Evolutionary conservation across 2,797 vertebrate genomes (phyloP).

Genomic region (Sarcophilus harrisii): DNA sequence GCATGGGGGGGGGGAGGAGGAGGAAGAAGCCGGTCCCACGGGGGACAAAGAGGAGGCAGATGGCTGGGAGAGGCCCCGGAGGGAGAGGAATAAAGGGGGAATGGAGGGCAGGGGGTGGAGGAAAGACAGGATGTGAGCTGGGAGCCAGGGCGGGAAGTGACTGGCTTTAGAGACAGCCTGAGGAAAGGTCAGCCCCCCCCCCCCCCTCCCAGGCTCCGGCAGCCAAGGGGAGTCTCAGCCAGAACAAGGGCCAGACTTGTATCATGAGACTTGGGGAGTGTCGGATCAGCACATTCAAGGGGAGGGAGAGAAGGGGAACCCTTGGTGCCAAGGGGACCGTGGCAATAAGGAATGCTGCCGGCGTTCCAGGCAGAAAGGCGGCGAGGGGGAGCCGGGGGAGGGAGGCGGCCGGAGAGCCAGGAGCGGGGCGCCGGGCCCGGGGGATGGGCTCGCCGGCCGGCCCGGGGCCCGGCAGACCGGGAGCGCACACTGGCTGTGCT

Average conservation of each 20-base stretch:
- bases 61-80: slow-evolving; percentile 6
- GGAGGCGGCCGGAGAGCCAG: background rate
- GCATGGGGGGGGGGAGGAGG: background rate
- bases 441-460: background rate
- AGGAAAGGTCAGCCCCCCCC: background rate
- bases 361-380: background rate
- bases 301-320: background rate
- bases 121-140: background rate
- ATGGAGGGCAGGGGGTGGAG: slow-evolving; percentile 1
- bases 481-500: background rate
- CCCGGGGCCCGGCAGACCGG: background rate
- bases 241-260: background rate
- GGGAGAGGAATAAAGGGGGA: slow-evolving; percentile 46
- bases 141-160: background rate
- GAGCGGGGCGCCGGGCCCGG: background rate
- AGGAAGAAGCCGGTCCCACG: background rate
- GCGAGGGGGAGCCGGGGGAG: background rate
- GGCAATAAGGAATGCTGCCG: background rate
- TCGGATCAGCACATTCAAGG: background rate
- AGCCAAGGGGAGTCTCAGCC: background rate
- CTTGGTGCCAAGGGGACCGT: background rate
- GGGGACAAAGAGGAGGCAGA: slow-evolving; percentile 52
- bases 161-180: background rate
- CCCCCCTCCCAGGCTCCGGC: background rate
- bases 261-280: background rate